Conservation (phyloP, 2,797 vertebrate species). For the Pempheris klunzingeri region DNA sequence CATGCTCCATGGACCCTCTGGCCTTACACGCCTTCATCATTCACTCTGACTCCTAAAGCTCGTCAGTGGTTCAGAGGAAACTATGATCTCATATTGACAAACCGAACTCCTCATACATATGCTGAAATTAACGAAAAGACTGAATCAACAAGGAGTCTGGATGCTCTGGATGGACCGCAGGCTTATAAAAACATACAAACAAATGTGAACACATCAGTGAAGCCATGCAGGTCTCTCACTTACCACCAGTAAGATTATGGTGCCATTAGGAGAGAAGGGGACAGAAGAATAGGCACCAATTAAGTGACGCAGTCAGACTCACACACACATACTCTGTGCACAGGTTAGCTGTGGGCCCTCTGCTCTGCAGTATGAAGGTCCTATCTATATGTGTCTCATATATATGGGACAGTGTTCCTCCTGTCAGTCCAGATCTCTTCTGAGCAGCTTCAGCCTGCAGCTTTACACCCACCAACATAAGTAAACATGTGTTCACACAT, state of each 20-base stretch:
- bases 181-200: slow-evolving; percentile 89
- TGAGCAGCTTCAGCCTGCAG: slow-evolving; percentile 29
- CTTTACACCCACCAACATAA: no score
- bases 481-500: no score
- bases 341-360: slow-evolving; percentile 61
- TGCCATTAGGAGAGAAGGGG: slow-evolving; percentile 92
- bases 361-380: slow-evolving; percentile 69
- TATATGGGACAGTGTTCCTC: slow-evolving; percentile 39
- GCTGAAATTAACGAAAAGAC: no score
- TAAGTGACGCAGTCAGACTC: slow-evolving; percentile 74
- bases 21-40: no score
- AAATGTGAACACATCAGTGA: slow-evolving; percentile 90
- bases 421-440: slow-evolving; percentile 43
- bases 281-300: slow-evolving; percentile 92
- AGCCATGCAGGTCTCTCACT: slow-evolving; percentile 98
- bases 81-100: no score
- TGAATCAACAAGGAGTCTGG: slow-evolving; percentile 78
- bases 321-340: slow-evolving; percentile 46
- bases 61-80: no score
- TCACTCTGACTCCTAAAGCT: no score
- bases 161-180: slow-evolving; percentile 86
- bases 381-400: slow-evolving; percentile 71
- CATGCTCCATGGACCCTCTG: no score
- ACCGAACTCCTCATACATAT: no score
- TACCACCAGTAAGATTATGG: slow-evolving; percentile 97